Percentiles rank a stretch among this genome's conserved stretches.
Evolutionary conservation across 2,888 invertebrate genomes (phyloP).

Genomic region (Melanotus villosus): DNA sequence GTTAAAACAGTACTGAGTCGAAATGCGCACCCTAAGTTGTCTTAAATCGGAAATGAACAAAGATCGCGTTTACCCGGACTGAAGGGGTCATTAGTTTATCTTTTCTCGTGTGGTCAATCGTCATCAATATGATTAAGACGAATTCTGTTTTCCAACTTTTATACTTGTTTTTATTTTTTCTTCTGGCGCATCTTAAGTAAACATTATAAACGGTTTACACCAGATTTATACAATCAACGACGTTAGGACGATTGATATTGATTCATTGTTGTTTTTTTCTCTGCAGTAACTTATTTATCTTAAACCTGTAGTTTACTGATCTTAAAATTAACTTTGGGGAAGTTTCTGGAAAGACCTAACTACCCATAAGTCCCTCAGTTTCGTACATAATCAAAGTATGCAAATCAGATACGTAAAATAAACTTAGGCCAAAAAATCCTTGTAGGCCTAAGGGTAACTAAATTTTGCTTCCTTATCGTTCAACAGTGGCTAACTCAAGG

Average conservation of each 20-base stretch:
- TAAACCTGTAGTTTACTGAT: not conserved
- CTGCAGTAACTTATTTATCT: not conserved
- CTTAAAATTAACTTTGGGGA: no score
- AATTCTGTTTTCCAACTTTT: slow-evolving; percentile 26
- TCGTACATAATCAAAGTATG: no score
- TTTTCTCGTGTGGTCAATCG: slow-evolving; percentile 40
- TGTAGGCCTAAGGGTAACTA: no score
- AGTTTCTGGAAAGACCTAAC: no score
- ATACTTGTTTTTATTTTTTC: slow-evolving; percentile 27
- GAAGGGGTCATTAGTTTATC: slow-evolving; percentile 59
- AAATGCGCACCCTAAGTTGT: slow-evolving; percentile 45
- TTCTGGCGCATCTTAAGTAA: slow-evolving; percentile 25
- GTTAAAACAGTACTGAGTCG: slow-evolving; percentile 36
- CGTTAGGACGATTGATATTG: not conserved
- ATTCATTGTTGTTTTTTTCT: slow-evolving; percentile 6
- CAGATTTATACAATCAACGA: slow-evolving; percentile 16
- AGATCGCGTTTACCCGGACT: slow-evolving; percentile 57
- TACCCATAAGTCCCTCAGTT: no score
- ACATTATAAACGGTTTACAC: slow-evolving; percentile 28
- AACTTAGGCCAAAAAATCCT: no score
- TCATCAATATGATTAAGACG: slow-evolving; percentile 36
- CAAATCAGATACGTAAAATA: no score
- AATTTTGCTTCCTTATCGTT: no score
- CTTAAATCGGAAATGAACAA: slow-evolving; percentile 61
- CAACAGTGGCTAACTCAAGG: no score